Evolutionary conservation across 2,113 vertebrate species (phyloP).

Genomic region (Bothrops jararaca): DNA sequence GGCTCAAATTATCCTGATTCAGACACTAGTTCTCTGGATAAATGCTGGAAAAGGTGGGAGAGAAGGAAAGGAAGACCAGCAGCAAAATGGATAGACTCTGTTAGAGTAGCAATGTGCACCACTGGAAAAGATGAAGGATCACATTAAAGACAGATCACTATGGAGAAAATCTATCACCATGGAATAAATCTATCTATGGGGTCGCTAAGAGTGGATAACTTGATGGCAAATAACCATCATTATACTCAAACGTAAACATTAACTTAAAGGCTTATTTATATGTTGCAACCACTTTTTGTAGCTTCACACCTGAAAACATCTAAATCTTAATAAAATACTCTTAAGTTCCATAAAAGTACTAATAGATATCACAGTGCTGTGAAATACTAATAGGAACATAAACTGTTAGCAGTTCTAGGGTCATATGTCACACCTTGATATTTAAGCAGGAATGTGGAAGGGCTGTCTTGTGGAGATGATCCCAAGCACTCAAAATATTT

Average conservation of each 20-base stretch:
- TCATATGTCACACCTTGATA: neutral
- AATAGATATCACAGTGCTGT: neutral
- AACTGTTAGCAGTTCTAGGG: neutral
- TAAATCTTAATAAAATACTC: neutral
- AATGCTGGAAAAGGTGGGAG: neutral
- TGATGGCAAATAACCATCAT: neutral
- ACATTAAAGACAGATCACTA: neutral
- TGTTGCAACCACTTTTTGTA: neutral
- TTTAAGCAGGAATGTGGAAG: neutral
- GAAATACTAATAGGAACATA: neutral
- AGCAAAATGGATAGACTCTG: neutral
- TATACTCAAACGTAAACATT: neutral
- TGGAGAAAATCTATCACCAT: neutral
- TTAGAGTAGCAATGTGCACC: neutral
- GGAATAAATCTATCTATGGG: neutral
- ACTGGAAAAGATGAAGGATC: neutral
- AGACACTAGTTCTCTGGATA: neutral
- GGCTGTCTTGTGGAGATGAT: conserved; percentile 14
- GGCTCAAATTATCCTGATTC: neutral
- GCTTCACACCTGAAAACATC: neutral
- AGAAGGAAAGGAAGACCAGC: neutral
- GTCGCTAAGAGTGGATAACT: neutral
- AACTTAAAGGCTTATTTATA: neutral
- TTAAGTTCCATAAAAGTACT: neutral
- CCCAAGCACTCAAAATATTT: conserved; percentile 5